Percentiles rank a stretch among this genome's conserved stretches.
Evolutionary conservation across 2,797 vertebrate genomes (phyloP).

Genomic region (Epinephelus coioides): DNA sequence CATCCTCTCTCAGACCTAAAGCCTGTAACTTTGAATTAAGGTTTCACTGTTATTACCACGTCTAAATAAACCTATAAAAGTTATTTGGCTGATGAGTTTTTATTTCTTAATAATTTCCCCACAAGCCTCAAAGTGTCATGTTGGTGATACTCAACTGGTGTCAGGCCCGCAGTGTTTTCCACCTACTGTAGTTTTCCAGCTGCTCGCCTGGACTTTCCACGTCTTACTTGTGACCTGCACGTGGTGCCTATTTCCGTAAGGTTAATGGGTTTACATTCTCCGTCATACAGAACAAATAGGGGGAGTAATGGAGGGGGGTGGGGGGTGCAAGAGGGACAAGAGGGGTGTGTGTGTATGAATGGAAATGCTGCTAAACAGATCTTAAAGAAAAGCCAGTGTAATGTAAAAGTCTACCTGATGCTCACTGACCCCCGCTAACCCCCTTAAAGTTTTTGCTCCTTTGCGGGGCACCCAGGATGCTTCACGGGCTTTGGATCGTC

Average conservation of each 20-base stretch:
- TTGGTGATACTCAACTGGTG: conserved; percentile 43
- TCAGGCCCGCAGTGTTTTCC: conserved; percentile 20
- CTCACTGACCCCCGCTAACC: not conserved
- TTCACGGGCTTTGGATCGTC: conserved; percentile 73
- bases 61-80: not conserved
- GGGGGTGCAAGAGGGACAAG: not conserved
- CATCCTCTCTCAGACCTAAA: not conserved
- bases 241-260: conserved; percentile 74
- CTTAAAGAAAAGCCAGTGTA: conserved; percentile 19
- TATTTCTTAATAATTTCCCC: not conserved
- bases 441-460: conserved; percentile 14
- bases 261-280: conserved; percentile 78
- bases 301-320: not conserved
- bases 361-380: conserved; percentile 41
- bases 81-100: not conserved
- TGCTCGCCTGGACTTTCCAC: conserved; percentile 45
- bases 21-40: too few species aligned
- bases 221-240: conserved; percentile 74
- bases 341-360: conserved; percentile 26
- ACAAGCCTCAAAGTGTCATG: not conserved
- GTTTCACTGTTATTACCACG: not conserved
- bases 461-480: conserved; percentile 51
- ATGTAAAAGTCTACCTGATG: conserved; percentile 42
- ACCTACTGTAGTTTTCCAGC: conserved; percentile 39
- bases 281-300: conserved; percentile 70